These are phyloP conservation scores for Xyrichtys novacula DNA, from an alignment of 2,797 vertebrate species.

Conservation along the genomic window DNA sequence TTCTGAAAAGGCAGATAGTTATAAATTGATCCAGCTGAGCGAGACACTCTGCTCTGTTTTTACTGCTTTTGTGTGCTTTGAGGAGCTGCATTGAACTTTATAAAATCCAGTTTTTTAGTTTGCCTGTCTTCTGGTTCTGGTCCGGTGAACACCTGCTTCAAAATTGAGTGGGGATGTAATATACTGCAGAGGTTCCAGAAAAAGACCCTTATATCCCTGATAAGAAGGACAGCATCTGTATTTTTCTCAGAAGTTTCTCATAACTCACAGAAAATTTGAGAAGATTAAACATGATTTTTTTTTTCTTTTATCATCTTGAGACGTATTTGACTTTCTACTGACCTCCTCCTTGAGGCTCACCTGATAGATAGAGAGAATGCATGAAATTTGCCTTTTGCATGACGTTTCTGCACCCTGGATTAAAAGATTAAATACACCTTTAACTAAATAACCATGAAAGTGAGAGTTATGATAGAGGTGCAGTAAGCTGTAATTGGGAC, in stretches of 20 bases:
- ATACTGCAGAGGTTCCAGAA: conserved; percentile 11
- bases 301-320: too few relatives aligned
- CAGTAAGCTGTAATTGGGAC: conserved; percentile 11
- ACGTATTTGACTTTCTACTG: background rate
- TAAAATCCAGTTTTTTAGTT: conserved; percentile 23
- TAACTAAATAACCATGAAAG: conserved; percentile 17
- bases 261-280: too few relatives aligned
- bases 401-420: background rate
- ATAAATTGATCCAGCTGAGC: conserved; percentile 1
- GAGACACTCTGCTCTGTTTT: conserved; percentile 16
- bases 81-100: conserved; percentile 27
- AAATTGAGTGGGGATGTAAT: conserved; percentile 22
- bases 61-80: background rate
- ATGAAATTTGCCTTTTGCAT: background rate
- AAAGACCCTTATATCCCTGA: conserved; percentile 17
- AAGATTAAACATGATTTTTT: background rate
- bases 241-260: background rate
- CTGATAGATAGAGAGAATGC: background rate
- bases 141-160: conserved; percentile 42
- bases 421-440: conserved; percentile 7
- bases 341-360: background rate
- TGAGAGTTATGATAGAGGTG: conserved; percentile 1
- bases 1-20: background rate
- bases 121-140: conserved; percentile 19
- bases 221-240: conserved; percentile 6